Conservation (phyloP, 2,113 vertebrate genomes). For the Struthidea cinerea region DNA sequence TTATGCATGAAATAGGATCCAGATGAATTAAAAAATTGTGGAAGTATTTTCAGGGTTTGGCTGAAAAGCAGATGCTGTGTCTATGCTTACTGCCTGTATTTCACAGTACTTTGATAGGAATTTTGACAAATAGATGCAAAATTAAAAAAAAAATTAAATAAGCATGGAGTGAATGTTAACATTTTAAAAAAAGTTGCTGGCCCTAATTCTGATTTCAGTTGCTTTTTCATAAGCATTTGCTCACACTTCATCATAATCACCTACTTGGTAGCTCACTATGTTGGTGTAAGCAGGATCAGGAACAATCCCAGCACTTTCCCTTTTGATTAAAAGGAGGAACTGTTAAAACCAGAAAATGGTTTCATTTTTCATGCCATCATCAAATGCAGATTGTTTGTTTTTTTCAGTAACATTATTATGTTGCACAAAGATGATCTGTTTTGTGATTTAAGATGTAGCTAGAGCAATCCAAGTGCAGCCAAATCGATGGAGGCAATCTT, state of each 20-base stretch:
- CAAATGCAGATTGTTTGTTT: conserved; percentile 11
- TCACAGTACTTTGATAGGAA: neutral
- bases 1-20: neutral
- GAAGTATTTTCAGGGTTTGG: neutral
- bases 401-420: neutral
- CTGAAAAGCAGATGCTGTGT: conserved; percentile 1
- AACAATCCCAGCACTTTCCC: neutral
- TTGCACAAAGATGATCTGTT: neutral
- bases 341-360: neutral
- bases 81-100: neutral
- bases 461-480: neutral
- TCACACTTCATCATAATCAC: neutral
- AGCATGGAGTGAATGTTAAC: neutral
- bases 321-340: conserved; percentile 7
- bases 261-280: neutral
- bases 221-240: neutral
- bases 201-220: neutral
- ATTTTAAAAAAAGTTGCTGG: neutral
- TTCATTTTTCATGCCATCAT: neutral
- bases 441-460: conserved; percentile 5
- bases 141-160: neutral
- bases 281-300: neutral
- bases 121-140: neutral
- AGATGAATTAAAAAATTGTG: conserved; percentile 29
- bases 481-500: neutral